phyloP scores from a whole-genome alignment of 2,888 invertebrate species.

The Cordilura impudica region DNA sequence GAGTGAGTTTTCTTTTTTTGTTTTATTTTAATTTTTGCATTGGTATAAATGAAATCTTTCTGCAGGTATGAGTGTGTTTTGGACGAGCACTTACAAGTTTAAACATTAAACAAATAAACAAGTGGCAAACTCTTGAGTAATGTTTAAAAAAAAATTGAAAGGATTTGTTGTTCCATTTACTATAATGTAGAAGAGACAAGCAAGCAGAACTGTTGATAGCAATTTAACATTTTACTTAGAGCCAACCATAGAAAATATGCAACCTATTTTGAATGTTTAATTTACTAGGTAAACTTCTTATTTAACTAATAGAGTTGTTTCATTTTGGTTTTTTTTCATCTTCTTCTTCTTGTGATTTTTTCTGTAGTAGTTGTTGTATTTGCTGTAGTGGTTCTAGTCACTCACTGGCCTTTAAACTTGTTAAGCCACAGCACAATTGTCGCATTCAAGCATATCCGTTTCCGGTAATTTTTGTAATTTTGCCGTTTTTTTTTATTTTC shows the following conservation, averaged over 20 bases:
- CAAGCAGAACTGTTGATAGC: background rate
- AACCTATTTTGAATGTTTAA: slow-evolving; percentile 55
- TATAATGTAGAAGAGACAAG: background rate
- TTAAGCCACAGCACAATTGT: slow-evolving; percentile 60
- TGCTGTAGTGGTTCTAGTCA: slow-evolving; percentile 27
- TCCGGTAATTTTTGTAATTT: slow-evolving; percentile 63
- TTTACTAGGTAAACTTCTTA: slow-evolving; percentile 50
- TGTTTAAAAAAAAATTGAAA: slow-evolving; percentile 36
- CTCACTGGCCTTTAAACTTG: slow-evolving; percentile 60
- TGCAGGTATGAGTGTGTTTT: slow-evolving; percentile 37
- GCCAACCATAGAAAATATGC: background rate
- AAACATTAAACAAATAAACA: slow-evolving; percentile 59
- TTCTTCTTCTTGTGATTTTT: background rate
- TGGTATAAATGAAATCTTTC: slow-evolving; percentile 33
- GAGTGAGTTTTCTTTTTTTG: slow-evolving; percentile 8
- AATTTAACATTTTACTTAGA: background rate
- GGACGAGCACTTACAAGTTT: slow-evolving; percentile 58
- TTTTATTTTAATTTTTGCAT: slow-evolving; percentile 8
- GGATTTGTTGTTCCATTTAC: slow-evolving; percentile 10
- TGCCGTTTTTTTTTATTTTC: slow-evolving; percentile 30
- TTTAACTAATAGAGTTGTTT: slow-evolving; percentile 56
- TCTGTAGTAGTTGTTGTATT: too few relatives aligned
- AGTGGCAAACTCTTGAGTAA: slow-evolving; percentile 53
- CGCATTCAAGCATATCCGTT: slow-evolving; percentile 63
- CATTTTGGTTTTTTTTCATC: background rate